Conservation (phyloP, 2,797 vertebrate species). For the Leuciscus waleckii region DNA sequence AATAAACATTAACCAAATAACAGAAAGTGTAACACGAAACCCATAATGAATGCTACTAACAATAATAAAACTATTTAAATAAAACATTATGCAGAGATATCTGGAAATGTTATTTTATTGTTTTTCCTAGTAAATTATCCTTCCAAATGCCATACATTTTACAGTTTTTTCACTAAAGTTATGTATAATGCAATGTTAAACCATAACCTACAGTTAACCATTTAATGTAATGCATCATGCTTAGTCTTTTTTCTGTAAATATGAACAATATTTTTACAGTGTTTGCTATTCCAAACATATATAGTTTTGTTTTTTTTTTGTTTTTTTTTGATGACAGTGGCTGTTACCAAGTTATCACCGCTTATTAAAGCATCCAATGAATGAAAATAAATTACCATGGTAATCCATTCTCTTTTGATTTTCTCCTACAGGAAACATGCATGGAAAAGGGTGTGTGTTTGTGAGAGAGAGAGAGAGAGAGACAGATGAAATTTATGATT, state of each 20-base stretch:
- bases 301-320: neutral
- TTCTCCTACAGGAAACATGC: conserved; percentile 2
- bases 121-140: neutral
- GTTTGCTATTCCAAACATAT: neutral
- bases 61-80: neutral
- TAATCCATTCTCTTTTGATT: conserved; percentile 10
- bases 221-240: neutral
- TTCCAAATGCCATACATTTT: neutral
- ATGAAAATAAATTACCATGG: conserved; percentile 2
- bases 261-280: neutral
- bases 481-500: conserved; percentile 41
- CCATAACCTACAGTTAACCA: neutral
- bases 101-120: neutral
- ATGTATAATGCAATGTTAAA: neutral
- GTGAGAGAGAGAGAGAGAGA: conserved; percentile 9
- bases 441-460: conserved; percentile 11
- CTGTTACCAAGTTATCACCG: neutral
- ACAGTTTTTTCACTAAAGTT: neutral
- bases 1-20: neutral
- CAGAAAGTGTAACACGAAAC: neutral
- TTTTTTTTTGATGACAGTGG: neutral
- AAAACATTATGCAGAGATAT: neutral
- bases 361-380: neutral
- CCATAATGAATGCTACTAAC: neutral
- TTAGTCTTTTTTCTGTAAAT: neutral